A percentile compares a stretch with the other conserved stretches of the same genome.
These are phyloP conservation scores for Yponomeuta malinellus DNA, from an alignment of 2,888 invertebrate species.

Conservation along the genomic window DNA sequence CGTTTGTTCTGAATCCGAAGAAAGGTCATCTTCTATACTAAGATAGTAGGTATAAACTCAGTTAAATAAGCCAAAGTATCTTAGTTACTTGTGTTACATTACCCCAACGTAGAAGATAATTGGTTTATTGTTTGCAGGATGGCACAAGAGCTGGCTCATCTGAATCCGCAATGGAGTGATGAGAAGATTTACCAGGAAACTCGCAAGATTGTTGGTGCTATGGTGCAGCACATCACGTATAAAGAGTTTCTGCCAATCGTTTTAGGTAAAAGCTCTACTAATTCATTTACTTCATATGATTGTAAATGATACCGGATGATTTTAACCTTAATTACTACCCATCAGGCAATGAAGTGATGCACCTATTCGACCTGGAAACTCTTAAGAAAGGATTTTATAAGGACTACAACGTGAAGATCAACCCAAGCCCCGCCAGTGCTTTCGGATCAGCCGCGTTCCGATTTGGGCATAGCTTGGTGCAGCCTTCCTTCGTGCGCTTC, in stretches of 20 bases:
- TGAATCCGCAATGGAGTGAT: constrained; percentile 93
- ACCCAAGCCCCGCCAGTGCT: constrained; percentile 85
- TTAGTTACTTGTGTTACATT: not conserved
- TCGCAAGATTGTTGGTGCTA: constrained; percentile 86
- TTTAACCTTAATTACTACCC: not conserved
- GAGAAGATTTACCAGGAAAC: constrained; percentile 91
- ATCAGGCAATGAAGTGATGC: constrained; percentile 82
- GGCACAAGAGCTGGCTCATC: constrained; percentile 79
- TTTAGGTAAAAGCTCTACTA: constrained; percentile 67
- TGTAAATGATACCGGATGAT: not conserved
- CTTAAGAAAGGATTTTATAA: constrained; percentile 80
- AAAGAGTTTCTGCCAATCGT: constrained; percentile 89
- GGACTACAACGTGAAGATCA: constrained; percentile 80
- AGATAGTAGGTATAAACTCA: too few species aligned
- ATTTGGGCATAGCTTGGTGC: constrained; percentile 91
- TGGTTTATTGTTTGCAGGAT: constrained; percentile 58
- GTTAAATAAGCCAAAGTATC: not conserved
- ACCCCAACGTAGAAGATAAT: too few species aligned
- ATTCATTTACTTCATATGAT: not conserved
- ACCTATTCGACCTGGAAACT: constrained; percentile 83
- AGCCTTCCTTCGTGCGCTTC: constrained; percentile 83
- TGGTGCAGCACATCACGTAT: constrained; percentile 89
- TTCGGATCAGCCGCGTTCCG: constrained; percentile 90
- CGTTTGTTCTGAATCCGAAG: too few species aligned
- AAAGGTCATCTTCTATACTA: too few species aligned